phyloP scores from a whole-genome alignment of 2,797 vertebrate species.

The Eupleurogrammus muticus region DNA sequence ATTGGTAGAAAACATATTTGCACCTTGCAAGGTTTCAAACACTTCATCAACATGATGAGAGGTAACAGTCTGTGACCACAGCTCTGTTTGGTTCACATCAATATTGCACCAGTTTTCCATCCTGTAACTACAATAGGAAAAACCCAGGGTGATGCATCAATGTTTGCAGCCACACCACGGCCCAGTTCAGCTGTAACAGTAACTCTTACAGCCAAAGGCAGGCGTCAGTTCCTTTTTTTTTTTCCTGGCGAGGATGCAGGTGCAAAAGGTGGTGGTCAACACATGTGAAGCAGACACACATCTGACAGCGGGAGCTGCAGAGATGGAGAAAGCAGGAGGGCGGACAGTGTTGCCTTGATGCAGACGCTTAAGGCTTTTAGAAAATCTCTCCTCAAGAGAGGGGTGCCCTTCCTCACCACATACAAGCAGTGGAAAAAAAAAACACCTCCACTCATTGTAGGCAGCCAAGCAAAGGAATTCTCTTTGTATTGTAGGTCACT shows the following conservation, averaged over 20 bases:
- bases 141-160: conserved; percentile 21
- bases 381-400: neutral
- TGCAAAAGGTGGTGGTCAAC: neutral
- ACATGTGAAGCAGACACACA: no score
- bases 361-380: neutral
- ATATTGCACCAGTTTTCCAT: neutral
- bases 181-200: conserved; percentile 5
- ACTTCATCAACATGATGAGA: conserved; percentile 29
- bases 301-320: no score
- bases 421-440: neutral
- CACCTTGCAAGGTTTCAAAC: conserved; percentile 13
- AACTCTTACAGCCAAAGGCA: neutral
- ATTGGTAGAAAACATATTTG: conserved; percentile 28
- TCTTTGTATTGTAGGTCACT: conserved; percentile 10
- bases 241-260: neutral
- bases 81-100: conserved; percentile 21
- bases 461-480: conserved; percentile 7
- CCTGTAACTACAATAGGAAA: conserved; percentile 2
- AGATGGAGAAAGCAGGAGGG: no score
- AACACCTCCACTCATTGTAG: neutral
- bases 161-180: neutral
- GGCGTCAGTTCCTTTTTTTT: neutral
- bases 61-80: conserved; percentile 15
- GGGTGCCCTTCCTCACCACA: neutral
- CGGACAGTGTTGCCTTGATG: neutral